Evolutionary conservation across 2,797 vertebrate genomes (phyloP).

Genomic region (Vespertilio murinus): DNA sequence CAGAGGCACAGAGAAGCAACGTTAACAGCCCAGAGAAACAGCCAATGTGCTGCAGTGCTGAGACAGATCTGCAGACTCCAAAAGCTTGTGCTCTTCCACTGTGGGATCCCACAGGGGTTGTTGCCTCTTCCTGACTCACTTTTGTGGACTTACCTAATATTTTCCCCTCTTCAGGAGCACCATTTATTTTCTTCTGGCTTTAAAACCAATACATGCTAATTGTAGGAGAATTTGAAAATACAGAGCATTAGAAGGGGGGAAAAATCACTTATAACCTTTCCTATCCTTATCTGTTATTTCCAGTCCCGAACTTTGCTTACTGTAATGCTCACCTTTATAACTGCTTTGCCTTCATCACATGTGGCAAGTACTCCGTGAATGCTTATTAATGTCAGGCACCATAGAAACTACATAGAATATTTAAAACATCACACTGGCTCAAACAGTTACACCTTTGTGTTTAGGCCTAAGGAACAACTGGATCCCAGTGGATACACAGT

Average conservation of each 20-base stretch:
- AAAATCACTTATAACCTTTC: not conserved
- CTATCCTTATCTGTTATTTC: not conserved
- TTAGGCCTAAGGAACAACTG: not conserved
- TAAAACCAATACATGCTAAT: not conserved
- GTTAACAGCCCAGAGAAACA: not conserved
- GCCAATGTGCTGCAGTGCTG: not conserved
- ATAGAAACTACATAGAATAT: not conserved
- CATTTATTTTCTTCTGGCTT: conserved; percentile 9
- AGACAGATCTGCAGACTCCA: not conserved
- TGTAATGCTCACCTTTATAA: not conserved
- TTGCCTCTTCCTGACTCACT: not conserved
- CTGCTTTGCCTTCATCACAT: not conserved
- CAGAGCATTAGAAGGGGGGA: not conserved
- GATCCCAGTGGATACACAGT: not conserved
- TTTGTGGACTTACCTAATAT: not conserved
- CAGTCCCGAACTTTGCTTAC: not conserved
- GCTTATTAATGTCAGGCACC: not conserved
- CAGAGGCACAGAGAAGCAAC: not conserved
- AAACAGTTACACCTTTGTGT: not conserved
- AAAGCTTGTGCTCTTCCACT: not conserved
- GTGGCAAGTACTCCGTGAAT: not conserved
- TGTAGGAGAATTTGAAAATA: not conserved
- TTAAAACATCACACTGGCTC: not conserved
- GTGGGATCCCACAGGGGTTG: not conserved
- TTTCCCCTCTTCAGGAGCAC: not conserved